Conservation (phyloP, 2,797 vertebrate species). For the Tenualosa ilisha region DNA sequence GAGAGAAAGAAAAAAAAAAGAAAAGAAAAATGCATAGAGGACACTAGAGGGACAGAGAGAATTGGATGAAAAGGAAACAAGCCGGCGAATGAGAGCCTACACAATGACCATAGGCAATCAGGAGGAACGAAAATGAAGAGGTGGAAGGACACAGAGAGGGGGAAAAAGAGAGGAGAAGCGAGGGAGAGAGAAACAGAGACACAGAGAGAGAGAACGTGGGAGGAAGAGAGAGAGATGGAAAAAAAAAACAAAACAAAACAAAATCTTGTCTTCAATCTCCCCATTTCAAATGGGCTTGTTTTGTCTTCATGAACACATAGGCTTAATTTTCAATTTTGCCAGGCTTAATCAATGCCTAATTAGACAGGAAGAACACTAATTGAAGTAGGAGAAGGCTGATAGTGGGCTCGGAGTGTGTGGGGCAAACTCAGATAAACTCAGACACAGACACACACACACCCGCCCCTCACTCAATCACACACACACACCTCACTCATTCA, state of each 20-base stretch:
- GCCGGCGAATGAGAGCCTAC: background rate
- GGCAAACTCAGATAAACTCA: conserved; percentile 11
- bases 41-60: background rate
- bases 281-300: background rate
- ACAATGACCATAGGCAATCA: conserved; percentile 11
- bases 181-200: background rate
- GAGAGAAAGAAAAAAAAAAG: background rate
- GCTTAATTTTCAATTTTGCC: conserved; percentile 16
- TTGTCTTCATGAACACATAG: background rate
- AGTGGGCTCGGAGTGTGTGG: background rate
- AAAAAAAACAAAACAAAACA: background rate
- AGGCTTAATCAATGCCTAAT: conserved; percentile 21
- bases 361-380: conserved; percentile 11
- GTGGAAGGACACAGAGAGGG: background rate
- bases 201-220: background rate
- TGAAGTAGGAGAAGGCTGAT: background rate
- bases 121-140: background rate
- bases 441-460: background rate
- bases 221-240: background rate
- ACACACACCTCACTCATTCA: background rate
- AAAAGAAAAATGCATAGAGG: background rate
- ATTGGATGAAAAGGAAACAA: no score
- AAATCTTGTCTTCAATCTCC: background rate
- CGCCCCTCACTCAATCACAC: background rate
- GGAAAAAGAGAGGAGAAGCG: background rate